Evolutionary conservation across 2,888 invertebrate genomes (phyloP).

Genomic region (Parascotia fuliginaria): DNA sequence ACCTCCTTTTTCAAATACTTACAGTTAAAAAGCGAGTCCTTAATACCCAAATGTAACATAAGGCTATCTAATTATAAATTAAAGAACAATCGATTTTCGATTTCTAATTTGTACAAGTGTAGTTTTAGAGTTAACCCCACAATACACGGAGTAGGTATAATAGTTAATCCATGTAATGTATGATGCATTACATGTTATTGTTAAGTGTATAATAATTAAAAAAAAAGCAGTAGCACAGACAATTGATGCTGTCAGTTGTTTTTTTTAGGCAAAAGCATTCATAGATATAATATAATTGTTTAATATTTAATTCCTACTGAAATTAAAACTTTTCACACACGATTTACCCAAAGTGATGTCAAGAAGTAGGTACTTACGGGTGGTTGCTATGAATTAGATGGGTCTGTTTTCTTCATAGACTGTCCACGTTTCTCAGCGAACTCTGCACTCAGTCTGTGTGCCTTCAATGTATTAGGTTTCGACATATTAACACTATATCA

Average conservation of each 20-base stretch:
- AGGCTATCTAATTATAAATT: slow-evolving; percentile 33
- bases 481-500: slow-evolving; percentile 74
- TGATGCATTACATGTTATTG: not conserved
- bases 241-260: not conserved
- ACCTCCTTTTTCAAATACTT: too few relatives aligned
- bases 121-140: not conserved
- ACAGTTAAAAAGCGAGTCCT: not conserved
- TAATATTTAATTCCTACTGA: not conserved
- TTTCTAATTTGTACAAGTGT: slow-evolving; percentile 30
- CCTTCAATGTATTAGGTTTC: slow-evolving; percentile 79
- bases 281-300: not conserved
- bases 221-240: not conserved
- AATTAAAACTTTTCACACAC: too few relatives aligned
- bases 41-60: slow-evolving; percentile 17
- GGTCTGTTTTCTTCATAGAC: slow-evolving; percentile 74
- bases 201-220: not conserved
- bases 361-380: slow-evolving; percentile 68
- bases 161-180: not conserved
- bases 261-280: not conserved
- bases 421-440: slow-evolving; percentile 78
- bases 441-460: slow-evolving; percentile 81
- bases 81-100: slow-evolving; percentile 39
- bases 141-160: slow-evolving; percentile 1
- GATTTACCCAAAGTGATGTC: slow-evolving; percentile 3
- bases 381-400: slow-evolving; percentile 81